A percentile compares a stretch with the other conserved stretches of the same genome.
These are phyloP conservation scores for Scortum barcoo DNA, from an alignment of 2,113 vertebrate genomes.

Conservation along the genomic window DNA sequence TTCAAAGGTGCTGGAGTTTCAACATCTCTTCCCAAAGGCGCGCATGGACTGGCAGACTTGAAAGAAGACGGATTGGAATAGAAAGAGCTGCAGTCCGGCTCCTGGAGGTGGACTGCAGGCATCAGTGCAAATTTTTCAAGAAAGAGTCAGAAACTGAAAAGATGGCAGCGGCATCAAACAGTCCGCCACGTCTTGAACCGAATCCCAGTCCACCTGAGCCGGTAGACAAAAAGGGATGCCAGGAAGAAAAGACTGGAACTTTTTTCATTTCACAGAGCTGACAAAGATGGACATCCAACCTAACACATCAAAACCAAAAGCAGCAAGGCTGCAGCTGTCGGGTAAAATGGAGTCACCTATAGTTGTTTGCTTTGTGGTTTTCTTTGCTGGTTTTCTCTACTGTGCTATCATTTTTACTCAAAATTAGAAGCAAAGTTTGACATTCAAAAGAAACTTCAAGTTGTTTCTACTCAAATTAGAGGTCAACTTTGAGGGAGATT, in stretches of 20 bases:
- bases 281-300: conserved; percentile 10
- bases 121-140: conserved; percentile 23
- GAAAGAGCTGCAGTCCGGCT: conserved; percentile 39
- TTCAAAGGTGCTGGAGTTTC: conserved; percentile 38
- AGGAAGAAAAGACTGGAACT: not conserved
- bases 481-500: conserved; percentile 30
- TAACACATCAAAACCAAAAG: not conserved
- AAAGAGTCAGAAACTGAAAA: conserved; percentile 21
- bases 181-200: not conserved
- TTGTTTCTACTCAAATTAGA: conserved; percentile 16
- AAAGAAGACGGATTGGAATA: conserved; percentile 46
- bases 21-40: conserved; percentile 32
- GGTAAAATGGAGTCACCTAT: not conserved
- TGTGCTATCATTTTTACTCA: not conserved
- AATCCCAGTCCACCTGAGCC: conserved; percentile 46
- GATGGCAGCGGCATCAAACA: conserved; percentile 54
- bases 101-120: conserved; percentile 48
- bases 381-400: not conserved
- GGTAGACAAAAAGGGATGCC: conserved; percentile 19
- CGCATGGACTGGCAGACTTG: conserved; percentile 21
- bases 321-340: not conserved
- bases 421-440: conserved; percentile 25
- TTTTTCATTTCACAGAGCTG: conserved; percentile 29
- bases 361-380: conserved; percentile 1
- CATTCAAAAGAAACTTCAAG: conserved; percentile 28